phyloP scores from a whole-genome alignment of 1,140 invertebrate species.

The Neodiprion fabricii region DNA sequence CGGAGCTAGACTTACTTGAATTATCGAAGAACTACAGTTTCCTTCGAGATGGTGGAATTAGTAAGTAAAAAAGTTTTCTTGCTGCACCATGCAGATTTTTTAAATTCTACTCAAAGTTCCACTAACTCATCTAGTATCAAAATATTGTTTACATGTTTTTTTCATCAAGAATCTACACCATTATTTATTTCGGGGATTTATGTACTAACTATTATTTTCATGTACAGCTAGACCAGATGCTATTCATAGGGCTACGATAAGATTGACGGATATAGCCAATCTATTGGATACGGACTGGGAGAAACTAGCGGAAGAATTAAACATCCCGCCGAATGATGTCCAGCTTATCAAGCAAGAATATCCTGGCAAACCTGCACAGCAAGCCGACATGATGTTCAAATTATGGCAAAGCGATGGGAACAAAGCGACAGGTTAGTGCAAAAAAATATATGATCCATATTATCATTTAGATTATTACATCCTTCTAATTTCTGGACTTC shows the following conservation, averaged over 20 bases:
- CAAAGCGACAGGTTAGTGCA: conserved; percentile 72
- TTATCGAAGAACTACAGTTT: conserved; percentile 73
- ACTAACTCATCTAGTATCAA: conserved; percentile 14
- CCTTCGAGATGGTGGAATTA: conserved; percentile 64
- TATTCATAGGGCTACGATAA: conserved; percentile 79
- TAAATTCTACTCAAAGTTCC: neutral
- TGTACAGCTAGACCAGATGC: conserved; percentile 66
- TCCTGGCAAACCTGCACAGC: conserved; percentile 83
- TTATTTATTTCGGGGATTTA: neutral
- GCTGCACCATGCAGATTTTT: neutral
- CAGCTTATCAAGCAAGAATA: conserved; percentile 87
- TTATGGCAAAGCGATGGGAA: conserved; percentile 81
- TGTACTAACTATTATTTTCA: conserved; percentile 21
- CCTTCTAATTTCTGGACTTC: too few species aligned
- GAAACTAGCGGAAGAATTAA: conserved; percentile 82
- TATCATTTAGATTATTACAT: neutral
- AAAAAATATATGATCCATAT: neutral
- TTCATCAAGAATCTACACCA: neutral
- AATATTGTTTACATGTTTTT: conserved; percentile 6
- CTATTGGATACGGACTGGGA: conserved; percentile 93
- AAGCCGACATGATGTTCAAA: conserved; percentile 92
- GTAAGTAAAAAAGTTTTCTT: conserved; percentile 47
- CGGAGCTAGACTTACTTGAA: conserved; percentile 75
- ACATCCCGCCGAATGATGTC: conserved; percentile 85
- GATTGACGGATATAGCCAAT: conserved; percentile 91